Percentiles rank a stretch among this genome's conserved stretches.
phyloP scores from a whole-genome alignment of 2,113 vertebrate genomes.

The Ptyas mucosa region DNA sequence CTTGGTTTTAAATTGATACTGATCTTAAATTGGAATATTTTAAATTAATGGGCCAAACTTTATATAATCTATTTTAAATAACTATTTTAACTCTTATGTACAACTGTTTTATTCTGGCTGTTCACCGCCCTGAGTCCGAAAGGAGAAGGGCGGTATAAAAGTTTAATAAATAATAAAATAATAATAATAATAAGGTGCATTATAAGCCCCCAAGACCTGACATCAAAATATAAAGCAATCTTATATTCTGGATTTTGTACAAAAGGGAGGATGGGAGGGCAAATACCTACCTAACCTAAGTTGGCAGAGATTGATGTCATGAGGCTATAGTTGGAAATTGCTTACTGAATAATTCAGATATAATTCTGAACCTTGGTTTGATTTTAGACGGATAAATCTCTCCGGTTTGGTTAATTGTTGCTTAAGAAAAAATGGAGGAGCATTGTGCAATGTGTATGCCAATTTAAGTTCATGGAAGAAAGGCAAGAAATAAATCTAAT shows the following conservation, averaged over 20 bases:
- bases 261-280: background rate
- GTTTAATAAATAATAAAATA: too few species aligned
- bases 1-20: too few species aligned
- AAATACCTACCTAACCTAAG: background rate
- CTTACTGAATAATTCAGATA: constrained; percentile 60
- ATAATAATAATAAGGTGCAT: too few species aligned
- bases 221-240: background rate
- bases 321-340: constrained; percentile 53
- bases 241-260: constrained; percentile 2
- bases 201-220: background rate
- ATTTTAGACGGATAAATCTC: background rate
- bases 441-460: background rate
- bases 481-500: background rate
- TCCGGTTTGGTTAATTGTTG: background rate
- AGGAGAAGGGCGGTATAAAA: too few species aligned
- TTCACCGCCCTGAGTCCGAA: too few species aligned
- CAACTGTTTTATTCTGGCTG: too few species aligned
- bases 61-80: too few species aligned
- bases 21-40: too few species aligned
- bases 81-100: too few species aligned
- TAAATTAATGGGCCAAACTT: too few species aligned
- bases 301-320: constrained; percentile 5
- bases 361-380: background rate
- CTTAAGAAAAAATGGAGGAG: background rate
- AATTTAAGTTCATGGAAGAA: background rate